Evolutionary conservation across 2,888 invertebrate species (phyloP).

Genomic region (Cylloceria caligata): DNA sequence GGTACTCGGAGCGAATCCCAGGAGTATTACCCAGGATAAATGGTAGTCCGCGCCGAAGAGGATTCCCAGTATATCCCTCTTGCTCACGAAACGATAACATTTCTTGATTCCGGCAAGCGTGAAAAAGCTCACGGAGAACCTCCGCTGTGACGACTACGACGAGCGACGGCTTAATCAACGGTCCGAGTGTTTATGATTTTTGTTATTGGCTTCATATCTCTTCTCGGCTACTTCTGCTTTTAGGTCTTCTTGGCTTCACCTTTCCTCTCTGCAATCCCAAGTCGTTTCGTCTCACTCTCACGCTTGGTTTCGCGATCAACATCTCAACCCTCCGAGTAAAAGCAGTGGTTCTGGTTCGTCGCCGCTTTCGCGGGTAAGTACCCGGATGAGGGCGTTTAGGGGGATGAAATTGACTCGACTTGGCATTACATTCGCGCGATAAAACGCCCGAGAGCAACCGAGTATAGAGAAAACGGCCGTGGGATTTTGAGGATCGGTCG

Average conservation of each 20-base stretch:
- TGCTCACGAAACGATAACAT: slow-evolving; percentile 67
- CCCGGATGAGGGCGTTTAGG: slow-evolving; percentile 62
- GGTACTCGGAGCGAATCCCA: slow-evolving; percentile 55
- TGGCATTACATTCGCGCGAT: slow-evolving; percentile 62
- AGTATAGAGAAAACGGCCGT: slow-evolving; percentile 41
- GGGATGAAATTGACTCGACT: slow-evolving; percentile 71
- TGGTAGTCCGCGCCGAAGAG: slow-evolving; percentile 60
- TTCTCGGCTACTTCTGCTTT: slow-evolving; percentile 49
- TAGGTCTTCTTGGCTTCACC: slow-evolving; percentile 20
- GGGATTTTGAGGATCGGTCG: neutral
- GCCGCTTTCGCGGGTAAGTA: slow-evolving; percentile 58
- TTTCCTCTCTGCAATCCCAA: slow-evolving; percentile 19
- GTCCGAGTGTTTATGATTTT: slow-evolving; percentile 85
- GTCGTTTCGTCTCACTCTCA: slow-evolving; percentile 33
- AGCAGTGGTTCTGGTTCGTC: slow-evolving; percentile 46
- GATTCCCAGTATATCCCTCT: slow-evolving; percentile 59
- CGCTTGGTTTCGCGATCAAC: slow-evolving; percentile 39
- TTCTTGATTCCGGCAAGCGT: slow-evolving; percentile 76
- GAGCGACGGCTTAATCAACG: slow-evolving; percentile 83
- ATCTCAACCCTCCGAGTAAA: slow-evolving; percentile 44
- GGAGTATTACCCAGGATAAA: slow-evolving; percentile 66
- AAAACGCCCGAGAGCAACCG: slow-evolving; percentile 58
- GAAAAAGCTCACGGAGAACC: slow-evolving; percentile 77
- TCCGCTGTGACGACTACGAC: slow-evolving; percentile 64
- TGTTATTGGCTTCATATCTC: slow-evolving; percentile 83